These are phyloP conservation scores for Emydoidea blandingii DNA, from an alignment of 2,797 vertebrate species.

Conservation along the genomic window DNA sequence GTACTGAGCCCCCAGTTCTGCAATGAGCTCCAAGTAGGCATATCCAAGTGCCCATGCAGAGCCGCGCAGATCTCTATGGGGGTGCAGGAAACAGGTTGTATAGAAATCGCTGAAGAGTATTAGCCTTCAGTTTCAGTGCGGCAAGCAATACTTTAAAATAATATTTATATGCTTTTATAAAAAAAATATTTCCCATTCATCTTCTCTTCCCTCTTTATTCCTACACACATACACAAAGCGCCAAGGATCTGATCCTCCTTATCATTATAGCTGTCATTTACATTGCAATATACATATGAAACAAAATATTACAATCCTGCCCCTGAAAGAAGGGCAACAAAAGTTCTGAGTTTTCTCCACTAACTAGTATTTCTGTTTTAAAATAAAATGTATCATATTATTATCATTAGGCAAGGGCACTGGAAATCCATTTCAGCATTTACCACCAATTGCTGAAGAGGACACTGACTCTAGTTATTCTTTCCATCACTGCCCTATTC, in stretches of 20 bases:
- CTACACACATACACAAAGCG: too few species aligned
- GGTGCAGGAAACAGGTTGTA: not conserved
- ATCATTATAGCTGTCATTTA: not conserved
- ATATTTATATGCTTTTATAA: not conserved
- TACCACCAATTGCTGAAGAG: not conserved
- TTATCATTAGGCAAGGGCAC: not conserved
- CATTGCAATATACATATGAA: not conserved
- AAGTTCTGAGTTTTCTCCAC: not conserved
- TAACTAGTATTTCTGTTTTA: not conserved
- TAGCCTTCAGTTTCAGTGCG: not conserved
- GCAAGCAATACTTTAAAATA: not conserved
- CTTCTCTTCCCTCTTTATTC: not conserved
- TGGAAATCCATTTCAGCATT: not conserved
- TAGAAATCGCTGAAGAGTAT: not conserved
- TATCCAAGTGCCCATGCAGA: not conserved
- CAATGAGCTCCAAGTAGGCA: not conserved
- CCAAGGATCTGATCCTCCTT: not conserved
- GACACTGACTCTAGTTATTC: not conserved
- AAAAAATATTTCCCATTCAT: not conserved
- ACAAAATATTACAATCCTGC: not conserved
- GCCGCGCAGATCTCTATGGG: not conserved
- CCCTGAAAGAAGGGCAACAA: not conserved
- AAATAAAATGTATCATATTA: not conserved
- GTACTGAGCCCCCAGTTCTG: not conserved
- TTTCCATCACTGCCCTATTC: not conserved